Evolutionary conservation across 2,113 vertebrate genomes (phyloP), one percentile per base, ranked within the genome.

Genomic region (Brachypteracias leptosomus): DNA sequence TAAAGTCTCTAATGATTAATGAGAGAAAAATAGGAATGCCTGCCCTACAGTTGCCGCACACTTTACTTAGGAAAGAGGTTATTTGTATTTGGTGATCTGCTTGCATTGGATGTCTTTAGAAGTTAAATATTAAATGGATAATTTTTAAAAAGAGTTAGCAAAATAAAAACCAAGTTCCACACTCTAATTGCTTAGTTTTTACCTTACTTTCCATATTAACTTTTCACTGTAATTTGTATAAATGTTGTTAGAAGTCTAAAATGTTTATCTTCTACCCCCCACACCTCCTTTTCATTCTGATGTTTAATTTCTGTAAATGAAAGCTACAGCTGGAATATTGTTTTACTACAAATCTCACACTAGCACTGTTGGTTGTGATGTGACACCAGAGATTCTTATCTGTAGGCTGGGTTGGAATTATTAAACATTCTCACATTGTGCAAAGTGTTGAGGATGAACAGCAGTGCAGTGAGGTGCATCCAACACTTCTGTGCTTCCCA

Each of bases 371-470:
- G 62, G 97, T 97, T 97, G 98, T 97, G 98, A 98, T 97, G 97
- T 98, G 97, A 98, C 97, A 98, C 97, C 95, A 97, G 96, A 97
- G 98, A 98, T 98, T 98, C 97, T 98, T 98, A 98, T 98, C 98
- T 98, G 70, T 94, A 96, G 95, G 93, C 97, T 97, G 97, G 95
- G 93, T 79, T 98, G 97, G 97, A 98, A 98, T 98, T 98, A 98
- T 98, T 98, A 98, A 98, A 98, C 98, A 98, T 98, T 98, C 98
- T 98, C 98, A 98, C 98, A 98, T 97, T 98, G 98, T 97, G 98
- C 93, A 90, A 98, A 98, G 98, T 98, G 98, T 98, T 96, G 98
- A 94, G 95, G 97, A 98, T 97, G 98, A 98, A 97, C 97, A 98
- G 98, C 97, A 97, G 97, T 97, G 96, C 97, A 98, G 97, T 97